Evolutionary conservation across 2,113 vertebrate species (phyloP).

Genomic region (Halcyon malimbica): DNA sequence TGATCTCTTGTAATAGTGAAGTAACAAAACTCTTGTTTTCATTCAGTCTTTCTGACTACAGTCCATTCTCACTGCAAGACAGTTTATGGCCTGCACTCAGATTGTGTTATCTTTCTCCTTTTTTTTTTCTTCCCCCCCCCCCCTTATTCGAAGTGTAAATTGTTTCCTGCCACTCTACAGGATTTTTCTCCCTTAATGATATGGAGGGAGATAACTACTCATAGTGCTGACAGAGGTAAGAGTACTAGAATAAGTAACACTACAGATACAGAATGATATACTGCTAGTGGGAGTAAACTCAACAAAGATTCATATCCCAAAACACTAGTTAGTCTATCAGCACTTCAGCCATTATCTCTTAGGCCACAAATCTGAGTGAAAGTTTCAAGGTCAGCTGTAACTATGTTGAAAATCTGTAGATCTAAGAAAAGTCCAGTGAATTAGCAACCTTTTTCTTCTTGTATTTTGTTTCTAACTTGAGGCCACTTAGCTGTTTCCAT

Average conservation of each 20-base stretch:
- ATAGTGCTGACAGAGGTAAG: slow-evolving; percentile 62
- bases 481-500: fast-evolving
- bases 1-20: not conserved
- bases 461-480: not conserved
- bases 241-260: slow-evolving; percentile 63
- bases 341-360: slow-evolving; percentile 56
- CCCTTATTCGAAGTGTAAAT: slow-evolving; percentile 52
- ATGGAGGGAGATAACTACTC: slow-evolving; percentile 69
- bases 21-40: not conserved
- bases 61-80: not conserved
- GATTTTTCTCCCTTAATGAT: slow-evolving; percentile 65
- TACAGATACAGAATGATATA: slow-evolving; percentile 63
- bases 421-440: slow-evolving; percentile 31
- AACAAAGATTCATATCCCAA: slow-evolving; percentile 66
- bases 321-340: slow-evolving; percentile 61
- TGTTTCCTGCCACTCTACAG: slow-evolving; percentile 61
- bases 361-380: slow-evolving; percentile 53
- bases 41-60: not conserved
- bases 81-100: slow-evolving; percentile 1
- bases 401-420: slow-evolving; percentile 11
- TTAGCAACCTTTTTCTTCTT: not conserved
- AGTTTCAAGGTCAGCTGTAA: slow-evolving; percentile 62
- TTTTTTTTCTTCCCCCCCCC: too few relatives aligned
- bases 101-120: not conserved
- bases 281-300: slow-evolving; percentile 43